Evolutionary conservation across 2,797 vertebrate species (phyloP), one percentile per base, ranked within the genome.

Genomic region (Bryconaethiops microstoma): DNA sequence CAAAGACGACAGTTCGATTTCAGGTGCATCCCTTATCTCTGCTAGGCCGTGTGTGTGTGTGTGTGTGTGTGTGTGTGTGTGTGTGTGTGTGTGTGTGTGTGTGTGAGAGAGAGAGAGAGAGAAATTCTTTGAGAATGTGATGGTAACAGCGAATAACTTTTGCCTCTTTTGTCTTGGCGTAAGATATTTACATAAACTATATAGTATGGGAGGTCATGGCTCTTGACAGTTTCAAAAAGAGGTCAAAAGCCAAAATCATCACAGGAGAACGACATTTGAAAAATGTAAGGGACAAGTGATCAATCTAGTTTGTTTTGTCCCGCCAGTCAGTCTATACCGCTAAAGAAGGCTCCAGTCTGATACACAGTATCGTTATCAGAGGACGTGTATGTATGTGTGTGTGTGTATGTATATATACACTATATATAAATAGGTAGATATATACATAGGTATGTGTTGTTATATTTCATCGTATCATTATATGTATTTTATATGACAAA

Each of bases 21-120:
- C 54, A 69, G 84, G 39, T 73, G 71, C 78, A 35, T 60, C 72
- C 76, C 84, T 88, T 88, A 88, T 91, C 87, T 87, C 23, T 17
- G 40, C 54, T 13, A 75, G 10, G 35, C 35, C 9, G 9, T n/a
- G 42, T 50, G 60, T 35, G 74, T 78, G 57, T 64, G 57, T 76
- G 77, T 50, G 82, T 40, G 39, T 13, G 25, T 40, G 62, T 25
- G 70, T 78, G 57, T 64, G 55, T 76, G 74, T 63, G 81, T 55
- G 39, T 45, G 42, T 39, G 60, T 25, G 60, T 8, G 42, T 23
- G 16, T 23, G 21, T 25, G 17, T 7, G 55, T 7, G 17, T 7
- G 82, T 82, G 25, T 74, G 76, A 69, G 54, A 23, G 55, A 52
- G 14, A 40, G 21, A 81, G 62, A 35, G 65, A 57, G 39, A 73